phyloP scores from a whole-genome alignment of 2,888 invertebrate species.

The Harpalus rufipes region DNA sequence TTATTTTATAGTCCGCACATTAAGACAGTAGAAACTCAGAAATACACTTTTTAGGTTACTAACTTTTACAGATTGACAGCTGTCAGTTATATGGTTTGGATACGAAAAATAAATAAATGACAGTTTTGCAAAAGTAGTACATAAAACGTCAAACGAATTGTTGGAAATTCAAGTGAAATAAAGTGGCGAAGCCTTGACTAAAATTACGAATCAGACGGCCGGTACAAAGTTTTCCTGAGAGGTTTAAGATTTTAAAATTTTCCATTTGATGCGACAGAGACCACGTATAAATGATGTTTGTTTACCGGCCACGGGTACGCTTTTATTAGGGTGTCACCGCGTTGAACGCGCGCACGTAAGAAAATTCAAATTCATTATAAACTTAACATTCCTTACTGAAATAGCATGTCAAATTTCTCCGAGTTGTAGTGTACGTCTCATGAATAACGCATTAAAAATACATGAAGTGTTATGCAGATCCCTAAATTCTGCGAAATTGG shows the following conservation, averaged over 20 bases:
- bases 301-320: slow-evolving; percentile 34
- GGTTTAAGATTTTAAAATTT: slow-evolving; percentile 63
- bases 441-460: slow-evolving; percentile 65
- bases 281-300: slow-evolving; percentile 40
- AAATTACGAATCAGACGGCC: slow-evolving; percentile 27
- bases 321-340: slow-evolving; percentile 37
- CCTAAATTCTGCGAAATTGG: slow-evolving; percentile 62
- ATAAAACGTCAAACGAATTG: not conserved
- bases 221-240: slow-evolving; percentile 30
- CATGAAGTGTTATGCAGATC: slow-evolving; percentile 65
- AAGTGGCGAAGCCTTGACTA: slow-evolving; percentile 17
- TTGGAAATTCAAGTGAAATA: slow-evolving; percentile 16
- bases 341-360: slow-evolving; percentile 11
- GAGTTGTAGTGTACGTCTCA: slow-evolving; percentile 58
- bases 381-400: slow-evolving; percentile 59
- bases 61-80: not conserved
- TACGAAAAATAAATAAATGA: too few relatives aligned
- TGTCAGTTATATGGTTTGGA: not conserved
- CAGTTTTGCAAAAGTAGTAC: not conserved
- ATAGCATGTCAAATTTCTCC: slow-evolving; percentile 61
- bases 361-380: slow-evolving; percentile 64
- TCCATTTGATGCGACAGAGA: slow-evolving; percentile 34
- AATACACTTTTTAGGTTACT: not conserved
- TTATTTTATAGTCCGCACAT: too few relatives aligned
- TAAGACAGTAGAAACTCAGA: too few relatives aligned